A percentile compares a stretch with the other conserved stretches of the same genome.
phyloP scores from a whole-genome alignment of 30 jellyfish, hydroid and myxozoan genomes.

The Catostylus mosaicus region DNA sequence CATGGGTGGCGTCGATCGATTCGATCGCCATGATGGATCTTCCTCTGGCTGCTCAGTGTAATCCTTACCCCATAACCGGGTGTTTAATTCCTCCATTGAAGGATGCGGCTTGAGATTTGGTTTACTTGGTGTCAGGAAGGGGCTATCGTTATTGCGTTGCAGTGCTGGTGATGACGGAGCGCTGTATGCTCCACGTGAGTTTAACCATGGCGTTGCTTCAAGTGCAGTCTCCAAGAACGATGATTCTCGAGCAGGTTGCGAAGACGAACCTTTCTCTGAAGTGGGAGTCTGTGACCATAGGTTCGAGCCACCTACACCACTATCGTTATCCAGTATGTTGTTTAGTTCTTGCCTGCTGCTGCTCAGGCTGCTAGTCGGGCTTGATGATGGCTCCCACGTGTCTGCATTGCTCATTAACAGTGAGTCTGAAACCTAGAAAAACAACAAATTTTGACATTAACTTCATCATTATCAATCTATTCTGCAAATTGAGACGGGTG shows the following conservation, averaged over 20 bases:
- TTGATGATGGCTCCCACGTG: constrained; percentile 94
- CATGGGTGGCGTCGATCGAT: constrained; percentile 72
- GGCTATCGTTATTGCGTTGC: constrained; percentile 73
- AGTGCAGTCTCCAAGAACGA: constrained; percentile 80
- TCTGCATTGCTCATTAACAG: constrained; percentile 70
- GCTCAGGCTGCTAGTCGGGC: constrained; percentile 99
- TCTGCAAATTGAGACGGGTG: too few relatives aligned
- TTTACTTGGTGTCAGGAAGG: constrained; percentile 72
- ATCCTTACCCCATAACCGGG: constrained; percentile 74
- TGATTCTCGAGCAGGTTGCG: constrained; percentile 69
- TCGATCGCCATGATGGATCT: constrained; percentile 49
- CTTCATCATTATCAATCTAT: too few relatives aligned
- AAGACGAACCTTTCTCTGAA: constrained; percentile 76
- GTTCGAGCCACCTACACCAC: constrained; percentile 91
- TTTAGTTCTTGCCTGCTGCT: constrained; percentile 97
- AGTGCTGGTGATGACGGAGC: constrained; percentile 99
- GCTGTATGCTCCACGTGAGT: constrained; percentile 99
- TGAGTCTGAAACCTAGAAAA: constrained; percentile 61
- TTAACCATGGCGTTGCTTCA: constrained; percentile 91
- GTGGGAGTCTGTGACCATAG: constrained; percentile 88
- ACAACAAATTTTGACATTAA: not conserved
- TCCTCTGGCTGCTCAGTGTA: constrained; percentile 44
- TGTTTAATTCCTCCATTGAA: constrained; percentile 90
- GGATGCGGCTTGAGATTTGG: constrained; percentile 90
- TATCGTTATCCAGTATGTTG: constrained; percentile 90